phyloP scores from a whole-genome alignment of 1,140 invertebrate species.

The Phortica variegata region DNA sequence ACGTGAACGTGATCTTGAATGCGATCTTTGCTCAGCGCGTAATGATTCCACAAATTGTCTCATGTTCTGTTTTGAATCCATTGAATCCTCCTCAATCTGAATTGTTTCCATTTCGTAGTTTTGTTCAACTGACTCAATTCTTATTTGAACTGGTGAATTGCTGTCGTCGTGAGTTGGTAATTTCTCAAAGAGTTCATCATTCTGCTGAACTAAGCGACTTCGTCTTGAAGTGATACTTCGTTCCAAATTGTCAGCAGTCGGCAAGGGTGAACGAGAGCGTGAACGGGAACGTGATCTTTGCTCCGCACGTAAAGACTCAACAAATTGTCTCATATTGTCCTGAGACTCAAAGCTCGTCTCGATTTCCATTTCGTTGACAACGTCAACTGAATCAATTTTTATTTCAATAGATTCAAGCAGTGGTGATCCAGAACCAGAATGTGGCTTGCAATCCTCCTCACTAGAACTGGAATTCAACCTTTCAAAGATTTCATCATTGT shows the following conservation, averaged over 20 bases:
- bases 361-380: not conserved
- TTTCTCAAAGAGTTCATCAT: conserved; percentile 39
- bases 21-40: conserved; percentile 24
- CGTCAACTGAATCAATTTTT: too few relatives aligned
- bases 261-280: conserved; percentile 35
- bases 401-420: too few relatives aligned
- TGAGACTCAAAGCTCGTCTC: conserved; percentile 4
- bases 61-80: conserved; percentile 19
- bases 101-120: too few relatives aligned
- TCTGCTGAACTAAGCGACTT: conserved; percentile 33
- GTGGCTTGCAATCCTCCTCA: too few relatives aligned
- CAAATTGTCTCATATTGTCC: conserved; percentile 29
- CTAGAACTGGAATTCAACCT: conserved; percentile 20
- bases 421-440: too few relatives aligned
- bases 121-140: too few relatives aligned
- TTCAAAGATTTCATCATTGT: conserved; percentile 43
- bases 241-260: conserved; percentile 36
- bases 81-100: conserved; percentile 10
- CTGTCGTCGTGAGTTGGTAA: conserved; percentile 1
- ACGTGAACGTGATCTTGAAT: conserved; percentile 23
- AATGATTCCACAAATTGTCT: conserved; percentile 31
- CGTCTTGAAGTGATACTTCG: conserved; percentile 35
- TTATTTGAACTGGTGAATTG: too few relatives aligned
- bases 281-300: conserved; percentile 18
- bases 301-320: conserved; percentile 28